phyloP scores from a whole-genome alignment of 2,888 invertebrate genomes.

The Penaeus monodon region DNA sequence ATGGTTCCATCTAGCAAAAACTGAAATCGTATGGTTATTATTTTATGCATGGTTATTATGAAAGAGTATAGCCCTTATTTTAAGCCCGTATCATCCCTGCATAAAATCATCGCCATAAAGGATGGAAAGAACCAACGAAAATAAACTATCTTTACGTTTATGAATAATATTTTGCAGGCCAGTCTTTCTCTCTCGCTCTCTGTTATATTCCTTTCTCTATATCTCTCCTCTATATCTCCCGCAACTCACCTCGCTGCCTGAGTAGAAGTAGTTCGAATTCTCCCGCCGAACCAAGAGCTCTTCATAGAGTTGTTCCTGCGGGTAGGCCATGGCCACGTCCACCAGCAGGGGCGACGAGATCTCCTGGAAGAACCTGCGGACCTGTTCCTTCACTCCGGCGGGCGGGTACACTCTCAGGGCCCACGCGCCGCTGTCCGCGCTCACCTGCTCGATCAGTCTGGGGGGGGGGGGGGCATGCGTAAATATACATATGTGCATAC shows the following conservation, averaged over 20 bases:
- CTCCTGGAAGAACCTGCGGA: constrained; percentile 75
- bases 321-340: constrained; percentile 78
- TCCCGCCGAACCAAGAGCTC: constrained; percentile 56
- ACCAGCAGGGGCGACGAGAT: constrained; percentile 79
- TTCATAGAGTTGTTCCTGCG: constrained; percentile 65
- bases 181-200: too few relatives aligned
- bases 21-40: too few relatives aligned
- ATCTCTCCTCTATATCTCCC: background rate
- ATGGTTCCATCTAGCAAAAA: too few relatives aligned
- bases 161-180: too few relatives aligned
- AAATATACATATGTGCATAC: too few relatives aligned
- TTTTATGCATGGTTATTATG: too few relatives aligned
- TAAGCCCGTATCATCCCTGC: too few relatives aligned
- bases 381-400: constrained; percentile 74
- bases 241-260: constrained; percentile 54
- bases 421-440: constrained; percentile 77
- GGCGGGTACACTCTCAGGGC: constrained; percentile 80
- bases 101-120: too few relatives aligned
- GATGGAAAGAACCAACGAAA: too few relatives aligned
- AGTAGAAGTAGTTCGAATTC: constrained; percentile 44
- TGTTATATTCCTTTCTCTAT: too few relatives aligned
- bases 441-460: constrained; percentile 74
- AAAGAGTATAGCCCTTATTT: too few relatives aligned
- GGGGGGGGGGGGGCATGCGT: background rate
- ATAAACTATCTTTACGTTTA: too few relatives aligned